Conservation (phyloP, 1,140 invertebrate genomes). For the Agrypnia vestita region DNA sequence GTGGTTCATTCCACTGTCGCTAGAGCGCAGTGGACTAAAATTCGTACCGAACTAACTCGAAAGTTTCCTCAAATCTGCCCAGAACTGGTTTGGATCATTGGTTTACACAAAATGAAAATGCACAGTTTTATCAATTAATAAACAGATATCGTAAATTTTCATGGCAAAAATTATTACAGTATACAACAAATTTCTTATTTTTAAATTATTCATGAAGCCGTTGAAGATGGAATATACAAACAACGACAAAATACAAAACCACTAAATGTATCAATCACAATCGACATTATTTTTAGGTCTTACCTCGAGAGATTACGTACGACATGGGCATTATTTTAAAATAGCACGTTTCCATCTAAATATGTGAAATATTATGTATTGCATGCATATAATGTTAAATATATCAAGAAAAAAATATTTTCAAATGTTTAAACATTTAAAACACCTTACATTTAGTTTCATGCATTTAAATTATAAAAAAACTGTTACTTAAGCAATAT, state of each 20-base stretch:
- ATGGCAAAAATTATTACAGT: background rate
- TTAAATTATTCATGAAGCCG: background rate
- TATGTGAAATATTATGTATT: conserved; percentile 34
- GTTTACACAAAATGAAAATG: background rate
- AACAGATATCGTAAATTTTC: background rate
- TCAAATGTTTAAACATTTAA: background rate
- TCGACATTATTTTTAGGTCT: no score
- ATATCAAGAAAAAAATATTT: background rate
- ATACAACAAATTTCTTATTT: background rate
- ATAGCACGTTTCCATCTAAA: conserved; percentile 5
- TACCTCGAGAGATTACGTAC: conserved; percentile 33
- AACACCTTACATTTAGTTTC: background rate
- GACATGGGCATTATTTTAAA: conserved; percentile 53
- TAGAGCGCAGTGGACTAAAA: conserved; percentile 15
- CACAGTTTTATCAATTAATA: no score
- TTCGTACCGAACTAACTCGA: background rate
- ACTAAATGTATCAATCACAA: background rate
- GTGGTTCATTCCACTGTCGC: conserved; percentile 38
- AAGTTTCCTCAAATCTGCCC: background rate
- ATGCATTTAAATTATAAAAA: background rate
- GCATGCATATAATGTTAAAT: conserved; percentile 23
- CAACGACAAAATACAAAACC: background rate
- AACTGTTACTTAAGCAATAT: background rate
- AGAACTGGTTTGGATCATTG: conserved; percentile 9
- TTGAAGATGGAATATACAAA: background rate